A percentile compares a stretch with the other conserved stretches of the same genome.
Conservation (phyloP, 2,113 vertebrate genomes). For the Nibea albiflora region DNA sequence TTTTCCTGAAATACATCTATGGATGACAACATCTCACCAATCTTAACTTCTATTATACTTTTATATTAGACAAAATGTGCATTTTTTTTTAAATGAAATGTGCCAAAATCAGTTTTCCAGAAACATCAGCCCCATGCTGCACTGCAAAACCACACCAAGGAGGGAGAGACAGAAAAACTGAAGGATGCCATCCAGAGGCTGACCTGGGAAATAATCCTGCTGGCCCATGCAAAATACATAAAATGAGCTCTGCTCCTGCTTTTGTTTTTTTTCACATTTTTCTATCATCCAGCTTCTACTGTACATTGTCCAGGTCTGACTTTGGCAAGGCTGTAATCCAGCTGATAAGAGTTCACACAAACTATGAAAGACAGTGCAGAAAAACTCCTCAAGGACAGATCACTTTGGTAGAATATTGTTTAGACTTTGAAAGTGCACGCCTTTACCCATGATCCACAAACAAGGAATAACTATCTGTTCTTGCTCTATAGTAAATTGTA, state of each 20-base stretch:
- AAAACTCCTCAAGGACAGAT: background rate
- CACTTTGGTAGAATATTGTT: slow-evolving; percentile 14
- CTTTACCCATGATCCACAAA: slow-evolving; percentile 28
- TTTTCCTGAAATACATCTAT: background rate
- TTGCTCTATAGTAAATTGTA: background rate
- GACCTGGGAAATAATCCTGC: slow-evolving; percentile 21
- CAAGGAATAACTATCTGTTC: background rate
- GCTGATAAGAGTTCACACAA: slow-evolving; percentile 20
- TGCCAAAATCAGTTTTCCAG: background rate
- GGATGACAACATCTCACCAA: slow-evolving; percentile 3
- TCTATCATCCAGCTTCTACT: background rate
- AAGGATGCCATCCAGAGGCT: slow-evolving; percentile 51
- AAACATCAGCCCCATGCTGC: slow-evolving; percentile 50
- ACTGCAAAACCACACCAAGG: slow-evolving; percentile 63
- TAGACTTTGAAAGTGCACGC: background rate
- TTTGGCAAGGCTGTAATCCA: slow-evolving; percentile 5
- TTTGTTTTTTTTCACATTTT: background rate
- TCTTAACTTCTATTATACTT: background rate
- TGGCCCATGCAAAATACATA: background rate
- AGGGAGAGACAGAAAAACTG: slow-evolving; percentile 25
- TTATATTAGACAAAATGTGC: background rate
- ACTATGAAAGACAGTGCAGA: background rate
- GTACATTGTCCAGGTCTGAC: slow-evolving; percentile 28
- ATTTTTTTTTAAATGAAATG: background rate
- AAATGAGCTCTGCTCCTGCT: background rate